A percentile compares a stretch with the other conserved stretches of the same genome.
These are phyloP conservation scores for Scomber scombrus DNA, from an alignment of 2,113 vertebrate genomes.

Conservation along the genomic window DNA sequence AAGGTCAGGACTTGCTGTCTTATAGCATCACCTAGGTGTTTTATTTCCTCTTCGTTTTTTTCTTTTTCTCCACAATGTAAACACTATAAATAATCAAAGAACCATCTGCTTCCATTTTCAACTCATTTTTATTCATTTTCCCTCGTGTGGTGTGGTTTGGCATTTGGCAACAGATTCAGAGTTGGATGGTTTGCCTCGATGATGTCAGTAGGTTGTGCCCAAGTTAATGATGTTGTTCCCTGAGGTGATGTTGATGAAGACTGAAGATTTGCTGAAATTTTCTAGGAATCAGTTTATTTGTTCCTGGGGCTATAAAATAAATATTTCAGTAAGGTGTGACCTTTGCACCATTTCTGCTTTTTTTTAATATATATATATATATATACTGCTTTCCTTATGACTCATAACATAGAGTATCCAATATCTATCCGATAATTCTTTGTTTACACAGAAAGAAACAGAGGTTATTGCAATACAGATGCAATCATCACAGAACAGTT, in stretches of 20 bases:
- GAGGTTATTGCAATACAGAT: background rate
- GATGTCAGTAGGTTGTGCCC: constrained; percentile 11
- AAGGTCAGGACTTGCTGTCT: too few species aligned
- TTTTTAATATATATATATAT: too few species aligned
- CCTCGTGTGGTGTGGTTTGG: constrained; percentile 14
- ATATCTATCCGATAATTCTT: background rate
- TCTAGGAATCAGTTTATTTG: constrained; percentile 11
- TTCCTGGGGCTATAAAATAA: background rate
- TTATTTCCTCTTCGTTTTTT: background rate
- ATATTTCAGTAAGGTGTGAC: constrained; percentile 3
- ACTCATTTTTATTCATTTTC: constrained; percentile 35
- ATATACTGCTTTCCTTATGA: background rate
- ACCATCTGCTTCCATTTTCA: constrained; percentile 32
- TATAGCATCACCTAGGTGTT: too few species aligned
- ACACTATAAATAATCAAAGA: constrained; percentile 14
- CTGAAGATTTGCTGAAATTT: constrained; percentile 16
- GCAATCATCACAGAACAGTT: background rate
- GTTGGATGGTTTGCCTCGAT: constrained; percentile 23
- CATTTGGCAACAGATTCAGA: constrained; percentile 37
- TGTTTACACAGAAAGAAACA: constrained; percentile 3
- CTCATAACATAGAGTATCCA: too few species aligned
- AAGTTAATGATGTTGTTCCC: constrained; percentile 47
- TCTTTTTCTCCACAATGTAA: constrained; percentile 4
- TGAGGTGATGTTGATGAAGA: constrained; percentile 28
- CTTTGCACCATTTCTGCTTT: background rate